Evolutionary conservation across 2,797 vertebrate species (phyloP).

Genomic region (Xiphophorus birchmanni): DNA sequence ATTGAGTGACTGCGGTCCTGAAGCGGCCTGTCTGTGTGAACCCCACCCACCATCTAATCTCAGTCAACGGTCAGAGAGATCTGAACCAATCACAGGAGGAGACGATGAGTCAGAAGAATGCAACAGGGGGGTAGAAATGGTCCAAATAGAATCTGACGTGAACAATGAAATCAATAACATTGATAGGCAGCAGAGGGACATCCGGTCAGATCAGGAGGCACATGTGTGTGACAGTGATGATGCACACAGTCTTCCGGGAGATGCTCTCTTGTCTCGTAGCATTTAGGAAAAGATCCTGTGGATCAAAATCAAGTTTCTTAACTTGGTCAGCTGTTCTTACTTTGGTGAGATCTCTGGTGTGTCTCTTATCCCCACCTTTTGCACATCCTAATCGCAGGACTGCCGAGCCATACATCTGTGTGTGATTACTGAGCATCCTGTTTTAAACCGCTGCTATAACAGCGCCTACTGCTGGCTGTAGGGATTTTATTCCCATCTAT

Average conservation of each 20-base stretch:
- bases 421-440: not conserved
- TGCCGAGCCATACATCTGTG: not conserved
- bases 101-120: constrained; percentile 20
- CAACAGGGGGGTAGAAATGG: constrained; percentile 5
- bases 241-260: constrained; percentile 18
- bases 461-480: not conserved
- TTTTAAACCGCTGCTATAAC: not conserved
- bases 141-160: not conserved
- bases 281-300: constrained; percentile 4
- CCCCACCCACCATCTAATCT: constrained; percentile 12
- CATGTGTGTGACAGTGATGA: constrained; percentile 23
- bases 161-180: constrained; percentile 9
- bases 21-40: constrained; percentile 5
- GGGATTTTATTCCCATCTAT: constrained; percentile 8
- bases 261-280: not conserved
- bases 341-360: not conserved
- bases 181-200: constrained; percentile 20
- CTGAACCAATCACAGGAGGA: not conserved
- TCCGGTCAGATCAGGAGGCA: constrained; percentile 23
- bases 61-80: constrained; percentile 10
- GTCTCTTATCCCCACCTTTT: not conserved
- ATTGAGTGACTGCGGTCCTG: constrained; percentile 9
- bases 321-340: not conserved
- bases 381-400: not conserved
- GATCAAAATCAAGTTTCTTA: not conserved